Conservation (phyloP, 2,888 invertebrate genomes). For the Apodemia hepburni region DNA sequence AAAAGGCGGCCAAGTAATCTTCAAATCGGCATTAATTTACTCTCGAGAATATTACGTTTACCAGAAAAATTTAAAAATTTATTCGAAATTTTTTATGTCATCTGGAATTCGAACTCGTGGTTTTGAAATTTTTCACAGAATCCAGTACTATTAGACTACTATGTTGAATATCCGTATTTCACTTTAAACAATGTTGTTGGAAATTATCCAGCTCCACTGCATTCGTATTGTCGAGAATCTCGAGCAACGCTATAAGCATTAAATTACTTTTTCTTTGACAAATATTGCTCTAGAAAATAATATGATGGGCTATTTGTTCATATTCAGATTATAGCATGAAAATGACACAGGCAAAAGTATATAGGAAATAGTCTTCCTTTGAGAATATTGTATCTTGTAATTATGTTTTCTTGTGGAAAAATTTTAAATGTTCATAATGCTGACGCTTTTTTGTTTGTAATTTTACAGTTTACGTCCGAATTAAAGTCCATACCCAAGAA, state of each 20-base stretch:
- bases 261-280: constrained; percentile 4
- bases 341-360: background rate
- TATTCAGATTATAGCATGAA: background rate
- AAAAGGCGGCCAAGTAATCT: too few relatives aligned
- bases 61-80: too few relatives aligned
- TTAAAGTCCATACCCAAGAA: too few relatives aligned
- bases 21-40: too few relatives aligned
- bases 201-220: background rate
- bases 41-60: too few relatives aligned
- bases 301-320: background rate
- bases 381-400: background rate
- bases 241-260: constrained; percentile 5
- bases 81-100: too few relatives aligned
- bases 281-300: constrained; percentile 1
- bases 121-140: background rate
- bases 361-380: background rate
- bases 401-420: background rate
- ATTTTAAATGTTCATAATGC: background rate
- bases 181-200: background rate
- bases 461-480: too few relatives aligned
- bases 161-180: background rate
- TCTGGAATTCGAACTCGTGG: too few relatives aligned
- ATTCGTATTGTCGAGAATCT: constrained; percentile 4
- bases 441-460: too few relatives aligned
- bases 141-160: background rate